Evolutionary conservation across 2,797 vertebrate species (phyloP), one percentile per base, ranked within the genome.

Genomic region (Petrocephalus schoutedeni): DNA sequence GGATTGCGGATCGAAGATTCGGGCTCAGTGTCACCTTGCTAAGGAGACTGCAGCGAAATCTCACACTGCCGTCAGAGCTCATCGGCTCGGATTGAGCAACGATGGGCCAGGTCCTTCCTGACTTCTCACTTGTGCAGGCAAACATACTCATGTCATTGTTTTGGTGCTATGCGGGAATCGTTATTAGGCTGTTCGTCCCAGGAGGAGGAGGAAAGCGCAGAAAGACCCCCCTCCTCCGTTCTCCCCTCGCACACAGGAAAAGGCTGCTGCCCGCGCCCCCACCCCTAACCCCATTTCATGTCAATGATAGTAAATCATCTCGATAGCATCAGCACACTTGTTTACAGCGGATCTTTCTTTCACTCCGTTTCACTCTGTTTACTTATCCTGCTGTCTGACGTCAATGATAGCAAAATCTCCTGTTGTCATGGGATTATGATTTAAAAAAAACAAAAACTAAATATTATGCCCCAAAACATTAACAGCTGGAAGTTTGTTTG

Each of bases 361-460:
- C 91, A 28, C 91, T 90, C 80, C 57, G 89, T 92, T 91, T 91
- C 82, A 57, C 61, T 89, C 89, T 96, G 94, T 95, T 95, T 95
- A 93, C 93, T 94, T 93, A 93, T 91, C 91, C 91, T 92, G 91
- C 91, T 89, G 92, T 87, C 87, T 95, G 94, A 95, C 93, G 93
- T 95, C 94, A 95, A 90, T 89, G 89, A 90, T 89, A 67, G 86
- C 91, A 90, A 90, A 86, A 92, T 89, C 71, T 87, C 87, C 92
- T 90, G 89, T 89, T 93, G 93, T 89, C 90, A 0, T 12, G 91
- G 93, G 89, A 74, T 51, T 1, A 59, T 83, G 87, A 88, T 8
- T 58, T 86, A 90, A 87, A 45, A 91, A 86, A 88, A 91, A 56
- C 4, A 74, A 32, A 57, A 41, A 77, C 28, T 36, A 80, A 80